Conservation (phyloP, 2,888 invertebrate genomes). For the Eretmocerus hayati region DNA sequence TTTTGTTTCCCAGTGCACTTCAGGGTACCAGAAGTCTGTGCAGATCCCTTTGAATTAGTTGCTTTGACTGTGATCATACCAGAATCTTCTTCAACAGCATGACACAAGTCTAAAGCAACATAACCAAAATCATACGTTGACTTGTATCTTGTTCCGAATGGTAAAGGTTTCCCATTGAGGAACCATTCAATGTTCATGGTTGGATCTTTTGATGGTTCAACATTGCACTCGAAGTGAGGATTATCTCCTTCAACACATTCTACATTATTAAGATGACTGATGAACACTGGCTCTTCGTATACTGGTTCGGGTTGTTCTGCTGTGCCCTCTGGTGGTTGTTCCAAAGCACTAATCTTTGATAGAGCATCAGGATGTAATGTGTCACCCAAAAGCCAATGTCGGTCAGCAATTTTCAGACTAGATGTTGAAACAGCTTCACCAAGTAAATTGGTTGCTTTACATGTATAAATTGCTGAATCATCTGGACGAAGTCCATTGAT, state of each 20-base stretch:
- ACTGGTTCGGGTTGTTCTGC: conserved; percentile 67
- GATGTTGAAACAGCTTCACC: conserved; percentile 94
- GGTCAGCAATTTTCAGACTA: conserved; percentile 80
- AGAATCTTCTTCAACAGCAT: conserved; percentile 85
- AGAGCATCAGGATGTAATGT: conserved; percentile 84
- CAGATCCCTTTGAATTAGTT: conserved; percentile 79
- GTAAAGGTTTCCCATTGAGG: conserved; percentile 84
- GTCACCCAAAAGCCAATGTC: conserved; percentile 80
- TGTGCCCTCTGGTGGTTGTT: conserved; percentile 65
- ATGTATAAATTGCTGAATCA: conserved; percentile 93
- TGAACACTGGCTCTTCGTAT: conserved; percentile 82
- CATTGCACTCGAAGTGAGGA: conserved; percentile 85
- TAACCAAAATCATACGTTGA: conserved; percentile 94
- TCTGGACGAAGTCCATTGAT: conserved; percentile 80
- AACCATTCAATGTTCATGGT: conserved; percentile 92
- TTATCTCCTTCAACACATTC: conserved; percentile 82
- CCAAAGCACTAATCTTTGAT: conserved; percentile 77
- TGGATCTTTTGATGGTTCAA: conserved; percentile 87
- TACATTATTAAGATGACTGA: conserved; percentile 84
- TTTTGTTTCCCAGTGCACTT: conserved; percentile 74
- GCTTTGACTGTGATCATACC: conserved; percentile 88
- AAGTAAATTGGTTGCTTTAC: conserved; percentile 85
- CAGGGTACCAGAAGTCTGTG: conserved; percentile 83
- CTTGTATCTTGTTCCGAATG: conserved; percentile 83
- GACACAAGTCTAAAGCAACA: conserved; percentile 81